phyloP scores from a whole-genome alignment of 2,797 vertebrate species.

The Anolis apletophallus region DNA sequence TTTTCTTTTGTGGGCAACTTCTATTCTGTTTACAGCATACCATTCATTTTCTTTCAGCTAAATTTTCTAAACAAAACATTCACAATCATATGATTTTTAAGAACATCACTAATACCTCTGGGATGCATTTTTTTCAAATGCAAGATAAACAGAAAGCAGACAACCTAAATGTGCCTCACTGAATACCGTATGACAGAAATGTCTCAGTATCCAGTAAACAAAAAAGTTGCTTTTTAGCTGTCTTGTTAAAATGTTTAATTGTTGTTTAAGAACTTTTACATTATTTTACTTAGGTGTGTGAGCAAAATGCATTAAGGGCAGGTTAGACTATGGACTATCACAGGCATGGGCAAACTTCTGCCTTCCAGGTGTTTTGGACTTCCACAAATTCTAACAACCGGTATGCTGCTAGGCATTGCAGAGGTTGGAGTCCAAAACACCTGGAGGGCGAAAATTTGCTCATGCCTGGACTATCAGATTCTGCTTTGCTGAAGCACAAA shows the following conservation, averaged over 20 bases:
- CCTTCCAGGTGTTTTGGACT: too few species aligned
- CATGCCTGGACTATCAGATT: slow-evolving; percentile 28
- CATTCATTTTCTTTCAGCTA: slow-evolving; percentile 71
- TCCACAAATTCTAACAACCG: too few species aligned
- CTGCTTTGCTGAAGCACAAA: slow-evolving; percentile 39
- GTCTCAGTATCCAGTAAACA: slow-evolving; percentile 49
- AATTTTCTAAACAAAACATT: slow-evolving; percentile 68
- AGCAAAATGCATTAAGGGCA: slow-evolving; percentile 19
- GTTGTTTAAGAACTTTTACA: slow-evolving; percentile 50
- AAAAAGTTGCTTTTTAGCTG: slow-evolving; percentile 43
- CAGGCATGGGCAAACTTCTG: too few species aligned
- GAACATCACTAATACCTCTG: slow-evolving; percentile 69
- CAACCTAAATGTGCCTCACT: slow-evolving; percentile 66
- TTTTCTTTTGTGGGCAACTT: slow-evolving; percentile 69
- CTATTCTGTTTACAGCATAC: slow-evolving; percentile 78
- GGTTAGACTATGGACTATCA: slow-evolving; percentile 39
- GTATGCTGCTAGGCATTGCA: too few species aligned
- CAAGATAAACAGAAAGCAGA: slow-evolving; percentile 78
- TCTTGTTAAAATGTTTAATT: slow-evolving; percentile 55
- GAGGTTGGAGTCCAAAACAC: too few species aligned
- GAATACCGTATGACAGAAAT: slow-evolving; percentile 47
- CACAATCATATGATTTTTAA: slow-evolving; percentile 65
- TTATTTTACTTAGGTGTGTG: slow-evolving; percentile 43
- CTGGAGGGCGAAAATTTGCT: too few species aligned
- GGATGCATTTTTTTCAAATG: slow-evolving; percentile 71